Evolutionary conservation across 2,888 invertebrate species (phyloP).

Genomic region (Listrodromus nycthemerus): DNA sequence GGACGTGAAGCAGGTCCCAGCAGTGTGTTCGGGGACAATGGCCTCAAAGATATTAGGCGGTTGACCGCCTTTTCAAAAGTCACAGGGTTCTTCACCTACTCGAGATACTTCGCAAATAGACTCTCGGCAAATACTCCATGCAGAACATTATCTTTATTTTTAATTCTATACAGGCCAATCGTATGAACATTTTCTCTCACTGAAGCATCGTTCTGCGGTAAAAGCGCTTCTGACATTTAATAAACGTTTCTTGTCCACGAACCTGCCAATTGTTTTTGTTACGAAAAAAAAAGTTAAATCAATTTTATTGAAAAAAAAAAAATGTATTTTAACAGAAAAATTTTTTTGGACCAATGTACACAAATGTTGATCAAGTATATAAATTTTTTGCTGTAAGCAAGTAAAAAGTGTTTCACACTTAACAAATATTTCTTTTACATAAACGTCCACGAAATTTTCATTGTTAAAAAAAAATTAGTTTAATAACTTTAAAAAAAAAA

Average conservation of each 20-base stretch:
- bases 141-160: neutral
- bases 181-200: neutral
- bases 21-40: slow-evolving; percentile 72
- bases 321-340: too few relatives aligned
- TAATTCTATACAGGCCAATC: neutral
- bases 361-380: too few relatives aligned
- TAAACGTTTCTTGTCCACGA: neutral
- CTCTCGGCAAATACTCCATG: neutral
- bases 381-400: too few relatives aligned
- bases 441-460: neutral
- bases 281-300: too few relatives aligned
- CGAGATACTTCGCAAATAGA: neutral
- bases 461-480: neutral
- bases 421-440: too few relatives aligned
- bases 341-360: too few relatives aligned
- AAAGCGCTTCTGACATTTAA: neutral
- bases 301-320: too few relatives aligned
- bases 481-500: too few relatives aligned
- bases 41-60: slow-evolving; percentile 72
- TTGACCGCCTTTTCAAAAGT: slow-evolving; percentile 73
- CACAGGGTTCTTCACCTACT: slow-evolving; percentile 49
- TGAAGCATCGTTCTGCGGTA: neutral
- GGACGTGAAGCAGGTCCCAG: slow-evolving; percentile 18
- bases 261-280: too few relatives aligned
- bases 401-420: too few relatives aligned